These are phyloP conservation scores for Umimayanthus kanabou DNA, from an alignment of 92 coral and sea anemone genomes.

Conservation along the genomic window DNA sequence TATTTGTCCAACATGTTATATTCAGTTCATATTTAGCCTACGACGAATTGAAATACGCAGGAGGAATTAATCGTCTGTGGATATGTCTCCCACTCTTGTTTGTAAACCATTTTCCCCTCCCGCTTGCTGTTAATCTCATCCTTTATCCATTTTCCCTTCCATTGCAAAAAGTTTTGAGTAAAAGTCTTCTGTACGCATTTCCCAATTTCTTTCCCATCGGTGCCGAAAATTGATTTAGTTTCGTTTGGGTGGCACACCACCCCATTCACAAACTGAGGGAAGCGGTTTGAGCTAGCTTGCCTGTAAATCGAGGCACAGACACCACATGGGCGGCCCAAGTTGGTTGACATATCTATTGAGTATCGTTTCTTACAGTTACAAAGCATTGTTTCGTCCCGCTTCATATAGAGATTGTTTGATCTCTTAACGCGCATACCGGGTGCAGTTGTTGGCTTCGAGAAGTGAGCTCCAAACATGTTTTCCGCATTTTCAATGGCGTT, in stretches of 20 bases:
- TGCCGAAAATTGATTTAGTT: neutral
- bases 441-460: neutral
- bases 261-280: conserved; percentile 25
- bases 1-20: no score
- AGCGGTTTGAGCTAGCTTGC: conserved; percentile 6
- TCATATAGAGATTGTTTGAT: neutral
- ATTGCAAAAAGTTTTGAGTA: conserved; percentile 20
- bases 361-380: neutral
- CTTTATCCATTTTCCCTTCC: conserved; percentile 28
- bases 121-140: neutral
- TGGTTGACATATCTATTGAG: neutral
- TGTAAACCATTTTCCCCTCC: neutral
- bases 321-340: neutral
- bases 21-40: no score
- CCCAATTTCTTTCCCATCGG: neutral
- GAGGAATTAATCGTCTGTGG: conserved; percentile 17
- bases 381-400: neutral
- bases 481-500: conserved; percentile 33
- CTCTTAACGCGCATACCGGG: conserved; percentile 26
- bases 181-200: conserved; percentile 33
- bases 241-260: conserved; percentile 30
- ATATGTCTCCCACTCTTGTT: conserved; percentile 34
- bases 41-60: conserved; percentile 17
- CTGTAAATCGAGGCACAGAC: conserved; percentile 31
- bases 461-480: neutral